Evolutionary conservation across 2,888 invertebrate species (phyloP), one percentile per base, ranked within the genome.

Genomic region (Agrochola litura): DNA sequence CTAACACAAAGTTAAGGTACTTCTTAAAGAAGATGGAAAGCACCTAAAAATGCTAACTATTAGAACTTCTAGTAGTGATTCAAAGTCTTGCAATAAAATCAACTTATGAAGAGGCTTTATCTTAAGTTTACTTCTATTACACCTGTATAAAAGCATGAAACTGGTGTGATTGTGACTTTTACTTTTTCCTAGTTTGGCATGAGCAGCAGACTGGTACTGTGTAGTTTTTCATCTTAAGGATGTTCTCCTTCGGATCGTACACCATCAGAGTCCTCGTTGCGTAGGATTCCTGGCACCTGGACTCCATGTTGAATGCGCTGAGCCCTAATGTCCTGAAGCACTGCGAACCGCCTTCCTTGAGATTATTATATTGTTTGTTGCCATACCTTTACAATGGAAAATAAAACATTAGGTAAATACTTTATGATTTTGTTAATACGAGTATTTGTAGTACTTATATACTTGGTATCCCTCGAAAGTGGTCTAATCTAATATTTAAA

Each of bases 141-240:
- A 46, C 16, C 12, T n/a, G 10, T 12, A 16, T 65, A 9, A n/a
- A n/a, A 10, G 4, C 19, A 6, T 30, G 8, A 43, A 6, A 12
- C 9, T 37, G 9, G 5, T 5, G n/a, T 30, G 6, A 30, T 46
- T 37, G 30, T 64, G 14, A 12, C 46, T 46, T 16, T 63, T 43
- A 73, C 0, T 5, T 0, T 25, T 54, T 65, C 14, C n/a, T 52
- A 14, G 61, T 60, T 2, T n/a, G 46, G 10, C 84, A 84, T 12
- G 84, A 77, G 9, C 84, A 84, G 58, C 75, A 77, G 0, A 84
- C 73, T 0, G 84, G 56, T 54, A 84, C 43, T 19, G 22, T 12
- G 49, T 78, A 84, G 25, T 10, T 46, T 14, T 81, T 78, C n/a
- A 2, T n/a, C n/a, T 8, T 30, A 22, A 83, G 1, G 0, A 0